Base-by-base conservation (phyloP, 1,140 invertebrate species). In the Pogonomyrmex californicus region DNA sequence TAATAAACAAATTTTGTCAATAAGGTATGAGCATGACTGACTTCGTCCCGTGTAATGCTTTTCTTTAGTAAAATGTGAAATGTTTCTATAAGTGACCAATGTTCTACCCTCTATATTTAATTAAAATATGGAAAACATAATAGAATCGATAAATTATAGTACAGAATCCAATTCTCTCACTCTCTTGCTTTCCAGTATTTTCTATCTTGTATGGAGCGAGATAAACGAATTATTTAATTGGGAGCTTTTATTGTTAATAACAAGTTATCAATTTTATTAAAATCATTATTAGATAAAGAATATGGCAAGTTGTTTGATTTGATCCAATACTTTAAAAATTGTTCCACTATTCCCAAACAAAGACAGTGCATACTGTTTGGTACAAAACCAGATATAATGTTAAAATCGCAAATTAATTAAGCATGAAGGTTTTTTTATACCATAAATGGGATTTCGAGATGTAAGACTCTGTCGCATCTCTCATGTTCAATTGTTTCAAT, bases 341-440 rank as follows among this genome's bases (percentile, higher is more conserved):
- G 54, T 56, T 56, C n/a, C 54, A 17, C 51, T 54, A 54, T 54
- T 54, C 51, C 51, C 17, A 54, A 54, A 54, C 51, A 54, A 23
- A 54, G 17, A 54, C 51, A n/a, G 4, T 54, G 51, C 51, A 54
- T 54, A 54, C 51, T 54, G 17, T 54, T 12, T 54, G 51, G 51
- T 54, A 54, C 51, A 4, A 54, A 62, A 62, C 58, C 58, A 12
- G 58, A 36, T 62, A 62, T 62, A 62, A 62, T 62, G 30, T 62
- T 36, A 62, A 62, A 62, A 62, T 12, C 30, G 9, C 58, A 62
- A 62, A 62, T 62, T 62, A 62, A 62, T 62, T 62, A 62, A 36
- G 5, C 12, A 62, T 12, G 58, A 62, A 62, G 10, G 58, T 62
- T 12, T 62, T 62, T 62, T 62, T 62, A 62, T 10, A 60, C 58